Base-by-base conservation (phyloP, 2,888 invertebrate genomes). In the Polydrusus tereticollis region DNA sequence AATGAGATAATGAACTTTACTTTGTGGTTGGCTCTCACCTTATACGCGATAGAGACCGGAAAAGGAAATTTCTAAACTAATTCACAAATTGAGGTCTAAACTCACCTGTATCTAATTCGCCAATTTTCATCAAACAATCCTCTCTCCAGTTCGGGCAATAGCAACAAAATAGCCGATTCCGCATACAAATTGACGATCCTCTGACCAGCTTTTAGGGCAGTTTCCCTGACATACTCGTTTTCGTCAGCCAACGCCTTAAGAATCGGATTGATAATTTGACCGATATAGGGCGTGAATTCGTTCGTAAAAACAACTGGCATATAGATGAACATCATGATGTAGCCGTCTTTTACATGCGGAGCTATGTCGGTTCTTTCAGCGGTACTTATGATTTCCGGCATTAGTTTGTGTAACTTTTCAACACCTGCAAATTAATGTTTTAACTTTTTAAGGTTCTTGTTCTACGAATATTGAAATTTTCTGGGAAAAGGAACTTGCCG, bases 271-370 rank as follows among this genome's bases (percentile, higher is more conserved):
- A 99, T 96, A 80, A 99, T 98, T 84, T 96, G 95, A 0, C 98
- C 85, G 47, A 86, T 86, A 86, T 98, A 99, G 0, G 95, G 95
- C 0, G 95, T 93, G 86, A 99, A 99, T 83, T 97, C 96, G 76
- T 93, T 92, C 5, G 96, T 96, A 87, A 99, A 99, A 10, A 98
- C 97, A 73, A 94, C 93, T 1, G 99, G 99, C 93, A 99, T 95
- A 87, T 99, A 99, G 82, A 99, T 99, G 86, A 98, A 99, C 96
- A 99, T 97, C 97, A 99, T 98, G 75, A 99, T 98, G 87, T 99
- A 99, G 47, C 99, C 99, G 87, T 99, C 99, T 82, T 99, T 96
- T 1, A 99, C 98, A 86, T 98, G 97, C 0, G 99, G 95, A 5
- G 97, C 95, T 80, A 97, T 95, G 85, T 97, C 97, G 0, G 93